phyloP scores from a whole-genome alignment of 2,797 vertebrate species.

The Oophaga sylvatica region DNA sequence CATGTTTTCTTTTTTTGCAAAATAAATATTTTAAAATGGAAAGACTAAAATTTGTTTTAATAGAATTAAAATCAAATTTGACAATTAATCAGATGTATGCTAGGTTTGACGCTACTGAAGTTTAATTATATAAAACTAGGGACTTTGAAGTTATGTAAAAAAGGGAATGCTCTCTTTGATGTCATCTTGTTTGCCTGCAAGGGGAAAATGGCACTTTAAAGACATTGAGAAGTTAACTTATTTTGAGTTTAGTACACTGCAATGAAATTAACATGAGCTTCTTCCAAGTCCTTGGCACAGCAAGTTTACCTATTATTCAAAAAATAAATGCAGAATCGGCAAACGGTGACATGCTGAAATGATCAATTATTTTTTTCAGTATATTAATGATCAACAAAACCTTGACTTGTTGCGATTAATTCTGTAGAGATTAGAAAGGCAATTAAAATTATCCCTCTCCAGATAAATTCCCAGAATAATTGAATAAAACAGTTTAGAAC shows the following conservation, averaged over 20 bases:
- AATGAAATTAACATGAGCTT: conserved; percentile 61
- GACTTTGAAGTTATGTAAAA: conserved; percentile 46
- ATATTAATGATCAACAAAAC: conserved; percentile 61
- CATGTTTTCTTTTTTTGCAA: too few species aligned
- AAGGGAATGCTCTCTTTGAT: conserved; percentile 46
- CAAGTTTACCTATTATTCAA: conserved; percentile 53
- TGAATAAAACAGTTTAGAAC: conserved; percentile 36
- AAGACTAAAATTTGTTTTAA: neutral
- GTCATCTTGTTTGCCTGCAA: conserved; percentile 45
- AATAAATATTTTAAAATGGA: conserved; percentile 25
- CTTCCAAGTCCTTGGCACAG: conserved; percentile 61
- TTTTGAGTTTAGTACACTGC: conserved; percentile 22
- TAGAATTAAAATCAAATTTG: conserved; percentile 33
- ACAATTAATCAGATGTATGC: conserved; percentile 38
- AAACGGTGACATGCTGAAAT: conserved; percentile 50
- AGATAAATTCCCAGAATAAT: conserved; percentile 53
- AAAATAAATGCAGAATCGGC: conserved; percentile 57
- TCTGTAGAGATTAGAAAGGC: conserved; percentile 48
- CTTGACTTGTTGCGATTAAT: conserved; percentile 60
- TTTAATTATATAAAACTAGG: conserved; percentile 44
- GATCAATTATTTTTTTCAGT: conserved; percentile 42
- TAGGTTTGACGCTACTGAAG: conserved; percentile 13
- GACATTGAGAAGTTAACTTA: conserved; percentile 43
- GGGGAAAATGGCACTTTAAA: conserved; percentile 43
- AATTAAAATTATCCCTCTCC: conserved; percentile 55